Base-by-base conservation (phyloP, 2,888 invertebrate genomes). In the Drosophila kambysellisi region DNA sequence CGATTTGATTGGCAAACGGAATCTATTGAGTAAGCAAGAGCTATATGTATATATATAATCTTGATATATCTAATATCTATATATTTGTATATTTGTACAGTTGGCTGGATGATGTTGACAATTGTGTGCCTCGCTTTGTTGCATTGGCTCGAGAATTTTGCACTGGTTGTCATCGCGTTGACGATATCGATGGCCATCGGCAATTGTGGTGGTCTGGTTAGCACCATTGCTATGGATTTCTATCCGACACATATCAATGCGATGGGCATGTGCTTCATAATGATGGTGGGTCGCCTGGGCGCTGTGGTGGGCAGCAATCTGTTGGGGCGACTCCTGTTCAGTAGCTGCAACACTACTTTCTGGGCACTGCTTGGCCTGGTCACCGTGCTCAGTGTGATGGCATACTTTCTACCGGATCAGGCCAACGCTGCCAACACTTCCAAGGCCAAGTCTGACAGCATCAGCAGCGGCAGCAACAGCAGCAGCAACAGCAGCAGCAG, bases 81-180 rank as follows among this genome's bases (percentile, higher is more conserved):
- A 35, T 35, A 35, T 17, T 4, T 8, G 2, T 35, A 35, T 35
- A 35, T 17, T 4, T 8, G 2, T 39, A 17, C n/a, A 92, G 93
- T 91, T 25, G 25, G 60, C 25, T 92, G 92, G 92, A 73, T 95
- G 54, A 62, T 94, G 0, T 67, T 94, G 4, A 94, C 95, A 0
- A 95, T 95, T 0, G 30, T 94, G 3, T 95, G 95, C 52, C 94
- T 95, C 0, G 93, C 95, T 6, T 93, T 94, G 0, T 94, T 96
- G 0, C 95, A 96, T 83, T 95, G 95, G 91, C 94, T 95, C 0
- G 92, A 92, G 54, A 94, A 94, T 65, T 95, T 95, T 63, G 92
- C 94, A 43, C 88, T 95, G 32, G 95, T 95, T 2, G 94, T 96
- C 0, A 92, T 95, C 0, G 93, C 96, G 5, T 93, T 95, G 61